Base-by-base conservation (phyloP, 2,797 vertebrate genomes). In the Sandelia bainsii region DNA sequence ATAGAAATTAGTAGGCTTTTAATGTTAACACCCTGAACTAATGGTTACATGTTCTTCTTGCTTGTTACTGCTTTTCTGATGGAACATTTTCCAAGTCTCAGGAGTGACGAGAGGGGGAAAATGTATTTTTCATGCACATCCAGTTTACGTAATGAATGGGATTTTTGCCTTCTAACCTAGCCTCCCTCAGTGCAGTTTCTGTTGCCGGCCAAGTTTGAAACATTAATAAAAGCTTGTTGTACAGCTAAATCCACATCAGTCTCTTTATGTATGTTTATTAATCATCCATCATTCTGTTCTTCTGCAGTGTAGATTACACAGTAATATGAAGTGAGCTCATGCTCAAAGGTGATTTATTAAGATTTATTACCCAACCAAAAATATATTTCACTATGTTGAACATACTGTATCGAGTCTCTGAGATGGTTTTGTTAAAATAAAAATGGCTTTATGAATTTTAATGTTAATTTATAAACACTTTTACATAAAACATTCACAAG, bases 381-480 rank as follows among this genome's bases (percentile, higher is more conserved):
- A 42, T 34, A 69, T 19, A 52, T 54, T 57, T 39, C 67, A 42
- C 32, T 39, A 19, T 42, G 51, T 51, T 65, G 39, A 42, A 9
- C 17, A n/a, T n/a, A 39, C n/a, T 44, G n/a, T 60, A 37, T 11
- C 5, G 11, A 64, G 56, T 44, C 53, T 80, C 61, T 57, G 58
- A 68, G 16, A 39, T 37, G 22, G 9, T 45, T 64, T 75, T 42
- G 40, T 69, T 68, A 57, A 67, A 80, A 81, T 77, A 63, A 82
- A 70, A 75, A 69, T 56, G 49, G 53, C 45, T 78, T 75, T 56
- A 70, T 63, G 60, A 14, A 52, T 79, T 85, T 85, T 69, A 70
- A 78, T 79, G 82, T 88, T 91, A 85, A 91, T 83, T 91, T 91
- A 89, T 62, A 73, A 82, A 86, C 74, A 85, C 59, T 74, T 83